phyloP scores from a whole-genome alignment of 2,888 invertebrate species.

The Venustoraphidia nigricollis region DNA sequence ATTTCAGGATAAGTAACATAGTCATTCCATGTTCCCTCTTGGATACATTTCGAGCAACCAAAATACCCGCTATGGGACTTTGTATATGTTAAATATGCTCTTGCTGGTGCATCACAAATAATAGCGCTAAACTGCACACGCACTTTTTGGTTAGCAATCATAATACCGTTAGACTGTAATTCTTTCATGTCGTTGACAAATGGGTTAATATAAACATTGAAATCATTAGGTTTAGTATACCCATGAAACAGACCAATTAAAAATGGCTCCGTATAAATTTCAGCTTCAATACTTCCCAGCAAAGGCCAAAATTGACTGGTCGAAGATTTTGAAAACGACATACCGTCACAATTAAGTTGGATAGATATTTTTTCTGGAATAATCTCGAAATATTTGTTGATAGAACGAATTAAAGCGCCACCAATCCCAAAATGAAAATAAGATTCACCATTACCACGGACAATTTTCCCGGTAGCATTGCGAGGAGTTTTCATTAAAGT shows the following conservation, averaged over 20 bases:
- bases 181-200: slow-evolving; percentile 12
- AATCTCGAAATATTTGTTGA: slow-evolving; percentile 6
- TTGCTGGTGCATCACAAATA: slow-evolving; percentile 16
- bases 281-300: slow-evolving; percentile 7
- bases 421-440: slow-evolving; percentile 10
- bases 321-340: slow-evolving; percentile 13
- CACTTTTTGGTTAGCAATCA: slow-evolving; percentile 2
- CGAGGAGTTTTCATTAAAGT: slow-evolving; percentile 10
- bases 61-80: slow-evolving; percentile 16
- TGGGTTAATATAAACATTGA: slow-evolving; percentile 10
- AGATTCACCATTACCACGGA: slow-evolving; percentile 3
- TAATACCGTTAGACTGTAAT: slow-evolving; percentile 7
- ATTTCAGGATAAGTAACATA: slow-evolving; percentile 5
- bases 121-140: slow-evolving; percentile 9
- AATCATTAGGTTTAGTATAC: slow-evolving; percentile 10
- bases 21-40: slow-evolving; percentile 10
- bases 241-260: slow-evolving; percentile 11
- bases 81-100: slow-evolving; percentile 11
- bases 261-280: slow-evolving; percentile 8
- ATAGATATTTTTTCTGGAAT: too few relatives aligned
- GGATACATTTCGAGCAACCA: slow-evolving; percentile 14
- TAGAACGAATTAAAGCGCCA: slow-evolving; percentile 6
- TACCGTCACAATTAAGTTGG: slow-evolving; percentile 14
- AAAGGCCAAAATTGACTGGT: slow-evolving; percentile 15
- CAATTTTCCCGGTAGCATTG: slow-evolving; percentile 2